Evolutionary conservation across 1,140 invertebrate species (phyloP), one percentile per base, ranked within the genome.

Genomic region (Nylanderia fulva): DNA sequence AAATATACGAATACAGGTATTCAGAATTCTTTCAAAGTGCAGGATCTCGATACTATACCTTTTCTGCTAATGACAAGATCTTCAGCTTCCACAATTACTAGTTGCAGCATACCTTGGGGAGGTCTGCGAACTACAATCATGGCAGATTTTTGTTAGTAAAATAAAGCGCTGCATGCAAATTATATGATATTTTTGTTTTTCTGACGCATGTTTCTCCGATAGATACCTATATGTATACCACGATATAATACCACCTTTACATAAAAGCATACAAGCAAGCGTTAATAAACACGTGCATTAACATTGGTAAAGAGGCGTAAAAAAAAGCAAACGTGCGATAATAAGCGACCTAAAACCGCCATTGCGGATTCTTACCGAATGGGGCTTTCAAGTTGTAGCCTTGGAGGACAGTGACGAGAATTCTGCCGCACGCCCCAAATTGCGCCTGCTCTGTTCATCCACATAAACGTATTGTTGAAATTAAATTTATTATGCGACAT

Each of bases 401-500:
- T 93, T 97, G 96, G 74, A 96, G 93, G 29, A 97, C 96, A 74
- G 96, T 96, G 77, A 97, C 96, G 63, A 97, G 95, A 36, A 97
- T 95, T 86, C 97, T 95, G 79, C 97, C 97, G 86, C 96, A 96
- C 71, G 96, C 96, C 80, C 95, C 94, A 92, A 96, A 95, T 86
- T 95, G 94, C 84, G 95, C 94, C 92, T 96, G 94, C 88, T 96
- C 95, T 96, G 91, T 92, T 94, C 83, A 74, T 82, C 83, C 54
- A 92, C 64, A 92, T 88, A 94, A 60, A 89, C 54, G 68, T 33
- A 36, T 90, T 86, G 85, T 72, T 85, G 33, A 48, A 52, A 27
- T 58, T 9, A 39, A 60, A 69, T 69, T 86, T 76, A 18, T 74
- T 27, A 63, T 54, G 36, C 60, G 5, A 54, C 60, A 63, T 29